Percentiles rank a stretch among this genome's conserved stretches.
Evolutionary conservation across 64 coral and sea anemone species (phyloP).

Genomic region (Pachyseris speciosa): DNA sequence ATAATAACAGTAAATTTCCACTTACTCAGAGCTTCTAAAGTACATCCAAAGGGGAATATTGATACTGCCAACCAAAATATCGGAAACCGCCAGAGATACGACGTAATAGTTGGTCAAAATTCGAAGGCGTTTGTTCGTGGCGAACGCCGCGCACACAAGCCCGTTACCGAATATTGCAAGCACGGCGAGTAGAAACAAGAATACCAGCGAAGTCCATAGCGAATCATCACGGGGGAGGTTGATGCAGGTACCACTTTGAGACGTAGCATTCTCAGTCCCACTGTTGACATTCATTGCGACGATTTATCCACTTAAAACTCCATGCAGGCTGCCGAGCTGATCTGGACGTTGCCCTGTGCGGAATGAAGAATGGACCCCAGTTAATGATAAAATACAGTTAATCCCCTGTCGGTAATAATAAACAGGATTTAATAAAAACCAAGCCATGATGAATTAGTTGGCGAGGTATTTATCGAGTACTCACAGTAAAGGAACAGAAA

Average conservation of each 20-base stretch:
- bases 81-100: constrained; percentile 82
- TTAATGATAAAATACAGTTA: neutral
- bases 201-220: constrained; percentile 61
- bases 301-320: neutral
- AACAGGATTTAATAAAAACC: neutral
- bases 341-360: no score
- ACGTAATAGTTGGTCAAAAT: constrained; percentile 90
- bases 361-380: neutral
- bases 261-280: neutral
- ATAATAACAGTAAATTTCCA: neutral
- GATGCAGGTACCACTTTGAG: neutral
- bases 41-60: constrained; percentile 88
- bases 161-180: constrained; percentile 89
- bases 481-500: neutral
- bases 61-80: constrained; percentile 78
- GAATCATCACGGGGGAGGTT: neutral
- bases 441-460: neutral
- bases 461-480: neutral
- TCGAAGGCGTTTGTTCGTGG: constrained; percentile 80
- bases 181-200: constrained; percentile 61
- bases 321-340: neutral
- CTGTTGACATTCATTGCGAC: neutral
- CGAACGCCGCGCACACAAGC: constrained; percentile 80
- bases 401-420: neutral
- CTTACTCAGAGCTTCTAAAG: constrained; percentile 58